Conservation (phyloP, 2,888 invertebrate species). For the Acleris laterana region DNA sequence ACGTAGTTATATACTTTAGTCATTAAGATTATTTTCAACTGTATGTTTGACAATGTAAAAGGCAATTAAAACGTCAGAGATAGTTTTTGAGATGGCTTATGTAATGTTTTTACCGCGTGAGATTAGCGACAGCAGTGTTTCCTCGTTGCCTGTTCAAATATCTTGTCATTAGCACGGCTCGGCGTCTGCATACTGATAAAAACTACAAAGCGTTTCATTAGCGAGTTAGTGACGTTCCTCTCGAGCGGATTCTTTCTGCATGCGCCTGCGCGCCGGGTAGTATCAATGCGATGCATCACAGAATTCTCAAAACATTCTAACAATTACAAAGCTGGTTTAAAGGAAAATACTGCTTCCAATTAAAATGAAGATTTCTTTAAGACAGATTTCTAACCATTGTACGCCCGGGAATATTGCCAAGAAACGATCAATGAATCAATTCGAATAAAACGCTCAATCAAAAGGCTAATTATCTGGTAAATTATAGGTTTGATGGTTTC, state of each 20-base stretch:
- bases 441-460: constrained; percentile 23
- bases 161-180: constrained; percentile 24
- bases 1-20: neutral
- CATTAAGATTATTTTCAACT: too few species aligned
- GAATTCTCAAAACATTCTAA: neutral
- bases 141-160: constrained; percentile 19
- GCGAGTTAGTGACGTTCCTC: constrained; percentile 6
- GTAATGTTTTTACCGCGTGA: neutral
- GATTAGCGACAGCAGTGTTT: constrained; percentile 2
- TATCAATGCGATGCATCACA: neutral
- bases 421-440: constrained; percentile 15
- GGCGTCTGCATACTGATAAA: constrained; percentile 10
- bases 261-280: constrained; percentile 2
- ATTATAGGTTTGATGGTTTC: constrained; percentile 19
- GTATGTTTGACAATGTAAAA: too few species aligned
- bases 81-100: neutral
- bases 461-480: constrained; percentile 21
- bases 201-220: constrained; percentile 10
- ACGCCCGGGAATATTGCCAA: constrained; percentile 25
- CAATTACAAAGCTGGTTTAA: neutral
- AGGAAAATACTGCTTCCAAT: too few species aligned
- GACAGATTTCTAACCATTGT: constrained; percentile 15
- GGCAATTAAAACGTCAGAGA: too few species aligned
- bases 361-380: constrained; percentile 10
- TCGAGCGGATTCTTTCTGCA: constrained; percentile 10